Evolutionary conservation across 2,888 invertebrate genomes (phyloP), one percentile per base, ranked within the genome.

Genomic region (Cremastinae sp.): DNA sequence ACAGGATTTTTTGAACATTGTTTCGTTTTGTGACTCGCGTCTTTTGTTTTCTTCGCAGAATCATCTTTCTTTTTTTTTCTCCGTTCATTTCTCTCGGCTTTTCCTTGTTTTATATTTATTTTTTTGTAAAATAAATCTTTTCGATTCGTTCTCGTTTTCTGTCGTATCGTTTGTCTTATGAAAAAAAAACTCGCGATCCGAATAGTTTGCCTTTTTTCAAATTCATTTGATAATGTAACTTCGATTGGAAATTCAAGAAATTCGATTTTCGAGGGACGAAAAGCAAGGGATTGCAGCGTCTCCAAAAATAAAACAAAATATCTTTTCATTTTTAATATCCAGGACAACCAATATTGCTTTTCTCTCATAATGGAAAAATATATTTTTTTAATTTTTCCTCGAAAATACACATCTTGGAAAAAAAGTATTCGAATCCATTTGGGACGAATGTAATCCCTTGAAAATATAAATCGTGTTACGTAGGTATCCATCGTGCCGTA

Each of bases 401-500:
- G n/a, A n/a, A n/a, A n/a, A n/a, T n/a, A n/a, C n/a, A n/a, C n/a
- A n/a, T n/a, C n/a, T n/a, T n/a, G n/a, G n/a, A 28, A 28, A 28
- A 28, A 28, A 28, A 28, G 5, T 28, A 28, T 28, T 20, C 79
- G 75, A 62, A 70, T 72, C 64, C n/a, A n/a, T 70, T 76, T 39
- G 12, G 18, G 49, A 37, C 12, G 18, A 14, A 37, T 47, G 12
- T 10, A 4, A 45, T 59, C 22, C 39, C 43, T 56, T 51, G 49
- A 72, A 71, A 28, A 28, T 28, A 75, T 77, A 69, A 70, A 71
- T 74, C 74, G 78, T 79, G 76, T 75, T 78, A 75, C 69, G 79
- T 79, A 79, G 81, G 81, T 82, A 81, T 81, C 82, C 79, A 80
- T 80, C 80, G 76, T 81, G 79, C 73, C 79, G 74, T 79, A 80